phyloP scores from a whole-genome alignment of 2,113 vertebrate species.

The Dromas ardeola region DNA sequence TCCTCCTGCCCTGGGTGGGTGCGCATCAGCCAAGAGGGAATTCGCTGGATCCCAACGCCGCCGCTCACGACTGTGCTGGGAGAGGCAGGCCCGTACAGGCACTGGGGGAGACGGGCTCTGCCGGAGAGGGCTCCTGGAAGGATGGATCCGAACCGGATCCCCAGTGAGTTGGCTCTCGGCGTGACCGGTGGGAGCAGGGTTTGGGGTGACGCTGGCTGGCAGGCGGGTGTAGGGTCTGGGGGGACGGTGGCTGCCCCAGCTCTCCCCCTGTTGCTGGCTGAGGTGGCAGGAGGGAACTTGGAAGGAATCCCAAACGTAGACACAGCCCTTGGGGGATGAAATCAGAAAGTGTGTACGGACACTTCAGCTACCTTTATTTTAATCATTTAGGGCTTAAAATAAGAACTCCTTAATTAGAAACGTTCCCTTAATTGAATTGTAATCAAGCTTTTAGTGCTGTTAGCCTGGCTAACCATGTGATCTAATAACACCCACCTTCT shows the following conservation, averaged over 20 bases:
- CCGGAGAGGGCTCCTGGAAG: not conserved
- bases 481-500: conserved; percentile 46
- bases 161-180: not conserved
- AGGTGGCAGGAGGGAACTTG: not conserved
- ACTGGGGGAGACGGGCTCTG: not conserved
- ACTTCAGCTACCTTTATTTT: conserved; percentile 53
- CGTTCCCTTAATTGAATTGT: conserved; percentile 61
- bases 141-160: not conserved
- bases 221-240: not conserved
- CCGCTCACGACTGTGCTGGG: fast-evolving
- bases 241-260: not conserved
- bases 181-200: not conserved
- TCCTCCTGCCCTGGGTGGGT: not conserved
- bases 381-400: conserved; percentile 65
- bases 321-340: not conserved
- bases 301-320: not conserved
- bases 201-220: not conserved
- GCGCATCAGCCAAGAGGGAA: not conserved
- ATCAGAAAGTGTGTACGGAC: not conserved
- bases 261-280: not conserved
- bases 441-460: conserved; percentile 50
- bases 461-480: conserved; percentile 25
- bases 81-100: not conserved
- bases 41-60: not conserved
- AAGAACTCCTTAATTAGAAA: conserved; percentile 62